A percentile compares a stretch with the other conserved stretches of the same genome.
These are phyloP conservation scores for Oryctes rhinoceros DNA, from an alignment of 1,140 invertebrate species.

Conservation along the genomic window DNA sequence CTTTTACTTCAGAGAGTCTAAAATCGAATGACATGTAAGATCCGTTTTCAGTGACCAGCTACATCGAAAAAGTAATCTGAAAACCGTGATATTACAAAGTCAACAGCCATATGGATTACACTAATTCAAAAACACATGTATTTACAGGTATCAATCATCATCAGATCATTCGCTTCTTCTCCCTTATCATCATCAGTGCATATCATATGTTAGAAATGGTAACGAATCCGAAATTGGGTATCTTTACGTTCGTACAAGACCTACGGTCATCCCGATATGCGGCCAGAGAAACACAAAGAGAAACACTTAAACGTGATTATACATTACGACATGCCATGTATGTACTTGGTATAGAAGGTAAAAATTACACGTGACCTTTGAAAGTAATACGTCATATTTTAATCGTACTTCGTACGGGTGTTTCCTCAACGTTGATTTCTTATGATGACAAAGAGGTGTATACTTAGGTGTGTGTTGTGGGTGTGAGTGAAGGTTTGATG, in stretches of 20 bases:
- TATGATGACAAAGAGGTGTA: conserved; percentile 6
- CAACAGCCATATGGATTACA: conserved; percentile 37
- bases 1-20: background rate
- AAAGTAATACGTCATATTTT: background rate
- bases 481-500: background rate
- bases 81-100: conserved; percentile 36
- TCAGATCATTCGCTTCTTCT: background rate
- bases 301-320: background rate
- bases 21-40: conserved; percentile 9
- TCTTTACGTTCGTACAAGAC: background rate
- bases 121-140: conserved; percentile 35
- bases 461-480: background rate
- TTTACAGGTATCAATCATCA: conserved; percentile 18
- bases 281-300: background rate
- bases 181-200: background rate
- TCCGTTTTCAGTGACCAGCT: conserved; percentile 10
- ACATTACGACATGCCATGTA: background rate
- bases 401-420: background rate
- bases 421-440: background rate
- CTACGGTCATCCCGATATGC: background rate
- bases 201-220: background rate
- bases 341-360: background rate
- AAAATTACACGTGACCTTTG: background rate
- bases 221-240: too few species aligned
- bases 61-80: conserved; percentile 26